phyloP scores from a whole-genome alignment of 2,113 vertebrate species.

The Gobius niger region DNA sequence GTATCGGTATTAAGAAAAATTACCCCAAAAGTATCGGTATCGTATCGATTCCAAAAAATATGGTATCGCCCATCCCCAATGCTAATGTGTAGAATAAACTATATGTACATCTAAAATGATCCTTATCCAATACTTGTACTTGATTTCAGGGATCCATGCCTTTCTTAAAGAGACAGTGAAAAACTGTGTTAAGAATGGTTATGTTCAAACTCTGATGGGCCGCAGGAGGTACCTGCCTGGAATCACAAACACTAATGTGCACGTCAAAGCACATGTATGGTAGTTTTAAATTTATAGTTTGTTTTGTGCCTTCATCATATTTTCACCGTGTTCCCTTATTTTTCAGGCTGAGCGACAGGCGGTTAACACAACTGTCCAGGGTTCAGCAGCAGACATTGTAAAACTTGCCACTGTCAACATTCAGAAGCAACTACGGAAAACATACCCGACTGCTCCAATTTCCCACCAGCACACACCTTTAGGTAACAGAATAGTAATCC shows the following conservation, averaged over 20 bases:
- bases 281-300: neutral
- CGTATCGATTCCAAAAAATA: too few species aligned
- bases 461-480: constrained; percentile 82
- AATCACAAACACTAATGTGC: constrained; percentile 84
- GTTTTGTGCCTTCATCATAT: neutral
- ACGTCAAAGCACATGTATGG: constrained; percentile 84
- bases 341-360: constrained; percentile 93
- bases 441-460: constrained; percentile 70
- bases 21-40: too few species aligned
- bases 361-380: constrained; percentile 94
- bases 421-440: constrained; percentile 80
- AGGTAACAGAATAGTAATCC: constrained; percentile 28
- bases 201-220: constrained; percentile 91
- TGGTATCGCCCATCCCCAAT: too few species aligned
- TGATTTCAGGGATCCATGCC: constrained; percentile 83
- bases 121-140: neutral
- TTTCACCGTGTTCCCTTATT: neutral
- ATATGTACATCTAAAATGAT: neutral
- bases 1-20: too few species aligned
- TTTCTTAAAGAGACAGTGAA: constrained; percentile 90
- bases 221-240: constrained; percentile 89
- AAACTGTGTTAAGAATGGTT: constrained; percentile 86
- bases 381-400: constrained; percentile 95
- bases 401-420: constrained; percentile 94
- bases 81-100: too few species aligned